Conservation (phyloP, 2,797 vertebrate genomes). For the Chrosomus eos region DNA sequence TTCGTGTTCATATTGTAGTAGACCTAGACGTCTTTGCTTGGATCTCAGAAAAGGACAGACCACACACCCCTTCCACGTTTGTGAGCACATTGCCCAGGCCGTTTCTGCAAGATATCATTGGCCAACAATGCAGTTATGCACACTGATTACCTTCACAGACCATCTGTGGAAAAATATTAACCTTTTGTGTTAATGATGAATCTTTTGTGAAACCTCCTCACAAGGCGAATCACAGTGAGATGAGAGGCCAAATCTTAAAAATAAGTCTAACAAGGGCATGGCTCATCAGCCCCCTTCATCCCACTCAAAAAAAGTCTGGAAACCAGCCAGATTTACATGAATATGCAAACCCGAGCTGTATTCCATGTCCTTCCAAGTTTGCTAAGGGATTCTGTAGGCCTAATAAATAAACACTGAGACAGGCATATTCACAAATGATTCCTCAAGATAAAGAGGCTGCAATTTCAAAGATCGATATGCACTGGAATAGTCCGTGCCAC, state of each 20-base stretch:
- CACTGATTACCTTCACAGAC: conserved; percentile 36
- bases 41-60: neutral
- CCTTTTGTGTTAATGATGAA: conserved; percentile 53
- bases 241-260: conserved; percentile 25
- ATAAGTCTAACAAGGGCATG: conserved; percentile 22
- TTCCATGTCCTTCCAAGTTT: conserved; percentile 8
- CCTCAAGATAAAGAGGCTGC: conserved; percentile 14
- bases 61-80: neutral
- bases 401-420: conserved; percentile 19
- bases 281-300: conserved; percentile 1
- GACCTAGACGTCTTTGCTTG: neutral
- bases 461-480: conserved; percentile 23
- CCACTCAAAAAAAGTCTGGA: neutral
- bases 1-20: neutral
- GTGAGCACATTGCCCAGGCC: conserved; percentile 2
- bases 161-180: conserved; percentile 42
- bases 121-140: neutral
- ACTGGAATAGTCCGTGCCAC: conserved; percentile 7
- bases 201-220: conserved; percentile 33
- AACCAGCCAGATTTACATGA: conserved; percentile 21
- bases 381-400: neutral
- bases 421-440: neutral
- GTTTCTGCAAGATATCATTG: conserved; percentile 18
- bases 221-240: neutral
- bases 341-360: conserved; percentile 25